phyloP scores from a whole-genome alignment of 2,888 invertebrate genomes.

The Axea sp. region DNA sequence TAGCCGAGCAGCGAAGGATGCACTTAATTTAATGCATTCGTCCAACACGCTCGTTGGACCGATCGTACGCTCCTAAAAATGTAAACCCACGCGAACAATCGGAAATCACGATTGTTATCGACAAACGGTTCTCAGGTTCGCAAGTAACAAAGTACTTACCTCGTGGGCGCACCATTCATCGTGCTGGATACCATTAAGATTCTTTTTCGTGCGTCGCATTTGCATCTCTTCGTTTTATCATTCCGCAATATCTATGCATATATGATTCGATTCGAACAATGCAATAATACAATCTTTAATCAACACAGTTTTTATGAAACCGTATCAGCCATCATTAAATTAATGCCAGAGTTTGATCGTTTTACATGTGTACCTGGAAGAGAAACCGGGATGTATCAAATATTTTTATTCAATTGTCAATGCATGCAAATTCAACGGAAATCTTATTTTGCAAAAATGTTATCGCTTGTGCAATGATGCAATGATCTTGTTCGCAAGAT shows the following conservation, averaged over 20 bases:
- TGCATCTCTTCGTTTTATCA: slow-evolving; percentile 63
- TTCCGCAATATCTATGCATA: slow-evolving; percentile 62
- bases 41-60: slow-evolving; percentile 52
- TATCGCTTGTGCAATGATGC: too few species aligned
- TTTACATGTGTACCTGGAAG: slow-evolving; percentile 10
- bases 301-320: slow-evolving; percentile 58
- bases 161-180: slow-evolving; percentile 64
- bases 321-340: slow-evolving; percentile 57
- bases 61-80: slow-evolving; percentile 56
- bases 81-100: slow-evolving; percentile 64
- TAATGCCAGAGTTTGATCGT: slow-evolving; percentile 36
- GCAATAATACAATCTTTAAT: slow-evolving; percentile 63
- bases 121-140: slow-evolving; percentile 61
- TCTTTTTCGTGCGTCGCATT: slow-evolving; percentile 61
- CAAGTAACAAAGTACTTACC: slow-evolving; percentile 62
- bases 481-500: too few species aligned
- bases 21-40: slow-evolving; percentile 58
- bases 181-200: slow-evolving; percentile 62
- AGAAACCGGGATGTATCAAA: not conserved
- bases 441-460: too few species aligned
- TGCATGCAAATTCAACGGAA: not conserved
- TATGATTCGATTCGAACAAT: slow-evolving; percentile 62
- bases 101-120: slow-evolving; percentile 65
- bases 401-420: not conserved
- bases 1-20: slow-evolving; percentile 29